A percentile compares a stretch with the other conserved stretches of the same genome.
These are phyloP conservation scores for Trididemnum clinides DNA, from an alignment of 23 tunicate species.

Conservation along the genomic window DNA sequence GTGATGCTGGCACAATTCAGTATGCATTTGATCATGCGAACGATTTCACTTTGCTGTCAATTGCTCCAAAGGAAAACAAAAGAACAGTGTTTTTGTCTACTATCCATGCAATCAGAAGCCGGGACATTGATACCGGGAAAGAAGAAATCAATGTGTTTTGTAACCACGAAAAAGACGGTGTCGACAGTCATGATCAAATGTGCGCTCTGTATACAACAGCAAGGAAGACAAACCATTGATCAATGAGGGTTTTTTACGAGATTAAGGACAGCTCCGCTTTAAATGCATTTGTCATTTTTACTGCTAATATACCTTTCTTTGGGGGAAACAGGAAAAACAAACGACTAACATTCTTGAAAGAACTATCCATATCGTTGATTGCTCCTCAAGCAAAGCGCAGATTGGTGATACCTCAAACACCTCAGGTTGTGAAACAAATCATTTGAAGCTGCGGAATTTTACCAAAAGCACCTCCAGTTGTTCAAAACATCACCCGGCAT, in stretches of 20 bases:
- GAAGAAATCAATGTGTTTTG: no score
- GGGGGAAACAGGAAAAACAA: conserved; percentile 18
- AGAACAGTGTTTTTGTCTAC: no score
- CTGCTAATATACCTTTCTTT: not conserved
- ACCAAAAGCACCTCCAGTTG: conserved; percentile 3
- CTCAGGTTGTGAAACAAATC: conserved; percentile 32
- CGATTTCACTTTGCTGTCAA: no score
- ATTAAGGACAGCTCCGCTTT: conserved; percentile 17
- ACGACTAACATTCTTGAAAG: conserved; percentile 1
- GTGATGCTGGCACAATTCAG: not conserved
- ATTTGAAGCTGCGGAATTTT: conserved; percentile 34
- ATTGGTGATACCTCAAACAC: conserved; percentile 31
- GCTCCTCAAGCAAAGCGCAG: conserved; percentile 18
- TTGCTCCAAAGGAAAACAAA: no score
- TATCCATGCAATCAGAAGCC: no score
- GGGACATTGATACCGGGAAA: no score
- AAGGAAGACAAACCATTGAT: no score
- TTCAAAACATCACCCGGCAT: conserved; percentile 27
- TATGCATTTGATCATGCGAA: no score
- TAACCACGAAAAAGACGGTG: no score
- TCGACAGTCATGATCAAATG: no score
- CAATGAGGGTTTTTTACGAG: conserved; percentile 18
- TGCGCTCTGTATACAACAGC: no score
- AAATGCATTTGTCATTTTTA: conserved; percentile 20
- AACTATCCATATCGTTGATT: conserved; percentile 7